Base-by-base conservation (phyloP, 2,113 vertebrate species). In the Gambusia affinis region DNA sequence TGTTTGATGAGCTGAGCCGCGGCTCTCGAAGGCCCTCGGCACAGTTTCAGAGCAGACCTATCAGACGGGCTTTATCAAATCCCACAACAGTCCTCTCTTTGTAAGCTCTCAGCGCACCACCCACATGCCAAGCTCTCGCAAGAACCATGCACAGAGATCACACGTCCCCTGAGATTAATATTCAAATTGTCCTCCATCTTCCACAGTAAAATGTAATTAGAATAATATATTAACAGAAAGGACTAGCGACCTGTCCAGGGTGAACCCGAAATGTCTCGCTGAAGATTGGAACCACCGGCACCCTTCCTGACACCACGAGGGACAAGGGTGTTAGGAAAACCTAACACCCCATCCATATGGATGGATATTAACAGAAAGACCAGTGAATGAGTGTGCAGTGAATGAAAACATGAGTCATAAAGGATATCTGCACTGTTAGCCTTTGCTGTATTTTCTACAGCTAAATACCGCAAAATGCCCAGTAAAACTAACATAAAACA, bases 41-140 rank as follows among this genome's bases (percentile, higher is more conserved):
- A 80, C 60, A 47, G 17, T 19, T 47, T 47, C 4, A 47, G 44
- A 42, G 60, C 73, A 67, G 73, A 75, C 74, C 86, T 85, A 91
- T 90, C 85, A 83, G 78, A 4, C 47, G 31, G 51, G 75, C 70
- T 83, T 86, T 86, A 90, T 88, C 81, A 78, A 44, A 80, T 73
- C 75, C 75, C 65, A 70, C 86, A 84, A 84, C 75, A 85, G 69
- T 37, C 81, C 79, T 78, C 80, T 67, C 73, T 63, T 42, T 74
- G 77, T 80, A 72, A 78, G 69, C 85, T 65, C 79, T 54, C 51
- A 54, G 51, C 73, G 60, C 75, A 28, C 37, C 69, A 61, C 64
- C 70, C 82, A 78, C 78, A 80, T 29, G 57, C 60, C 72, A 51
- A 2, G 3, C 27, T 74, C 60, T 62, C 28, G 47, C 63, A 64